Evolutionary conservation across 2,888 invertebrate genomes (phyloP).

Genomic region (Hirtodrosophila alboralis): DNA sequence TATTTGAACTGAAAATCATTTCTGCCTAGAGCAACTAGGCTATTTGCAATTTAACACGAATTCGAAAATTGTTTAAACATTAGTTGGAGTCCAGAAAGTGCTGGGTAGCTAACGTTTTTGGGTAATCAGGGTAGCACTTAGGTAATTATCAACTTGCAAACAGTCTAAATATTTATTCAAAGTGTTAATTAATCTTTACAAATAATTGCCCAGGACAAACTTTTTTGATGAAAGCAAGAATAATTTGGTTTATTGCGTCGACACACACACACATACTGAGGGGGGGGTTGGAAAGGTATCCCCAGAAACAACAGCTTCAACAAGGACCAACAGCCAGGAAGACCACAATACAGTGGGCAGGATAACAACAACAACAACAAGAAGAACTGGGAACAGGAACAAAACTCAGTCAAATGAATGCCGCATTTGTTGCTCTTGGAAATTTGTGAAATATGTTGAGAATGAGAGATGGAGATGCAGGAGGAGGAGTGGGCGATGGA

Average conservation of each 20-base stretch:
- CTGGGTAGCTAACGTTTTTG: conserved; percentile 8
- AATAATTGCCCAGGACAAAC: conserved; percentile 73
- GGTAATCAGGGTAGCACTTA: conserved; percentile 29
- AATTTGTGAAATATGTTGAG: conserved; percentile 73
- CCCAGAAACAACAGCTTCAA: conserved; percentile 24
- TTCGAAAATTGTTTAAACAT: neutral
- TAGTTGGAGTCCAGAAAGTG: conserved; percentile 9
- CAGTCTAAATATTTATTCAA: conserved; percentile 74
- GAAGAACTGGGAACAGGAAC: conserved; percentile 20
- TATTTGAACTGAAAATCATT: no score
- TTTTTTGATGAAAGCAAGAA: conserved; percentile 77
- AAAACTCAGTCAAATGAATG: conserved; percentile 59
- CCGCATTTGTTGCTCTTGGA: conserved; percentile 49
- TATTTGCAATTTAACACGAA: conserved; percentile 5
- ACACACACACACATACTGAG: conserved; percentile 23
- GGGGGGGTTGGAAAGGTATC: conserved; percentile 31
- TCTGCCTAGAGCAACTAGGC: no score
- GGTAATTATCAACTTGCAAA: conserved; percentile 66
- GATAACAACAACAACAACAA: conserved; percentile 25
- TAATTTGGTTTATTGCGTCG: conserved; percentile 71
- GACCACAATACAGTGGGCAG: conserved; percentile 56
- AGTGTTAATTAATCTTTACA: conserved; percentile 79
- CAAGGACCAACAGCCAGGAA: conserved; percentile 21
- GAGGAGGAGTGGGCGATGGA: no score
- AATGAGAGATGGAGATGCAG: no score